Percentiles rank a stretch among this genome's conserved stretches.
These are phyloP conservation scores for Helicoverpa zea DNA, from an alignment of 1,140 invertebrate genomes.

Conservation along the genomic window DNA sequence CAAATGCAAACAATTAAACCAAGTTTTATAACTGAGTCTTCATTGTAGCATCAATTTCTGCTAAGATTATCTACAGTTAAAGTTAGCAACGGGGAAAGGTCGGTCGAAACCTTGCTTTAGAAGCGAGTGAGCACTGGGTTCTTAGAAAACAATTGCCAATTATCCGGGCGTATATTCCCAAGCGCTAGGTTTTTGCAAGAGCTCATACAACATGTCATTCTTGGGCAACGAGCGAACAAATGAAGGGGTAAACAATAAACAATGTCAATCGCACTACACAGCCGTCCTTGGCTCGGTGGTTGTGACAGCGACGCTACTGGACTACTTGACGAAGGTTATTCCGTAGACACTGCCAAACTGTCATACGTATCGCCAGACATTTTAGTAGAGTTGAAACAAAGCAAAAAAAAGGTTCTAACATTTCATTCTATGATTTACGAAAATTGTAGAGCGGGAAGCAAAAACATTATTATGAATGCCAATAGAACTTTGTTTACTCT, in stretches of 20 bases:
- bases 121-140: slow-evolving; percentile 39
- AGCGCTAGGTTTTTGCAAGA: slow-evolving; percentile 62
- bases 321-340: slow-evolving; percentile 19
- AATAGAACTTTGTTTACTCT: not conserved
- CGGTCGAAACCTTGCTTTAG: slow-evolving; percentile 44
- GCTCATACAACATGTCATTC: slow-evolving; percentile 55
- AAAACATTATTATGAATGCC: not conserved
- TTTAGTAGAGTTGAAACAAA: not conserved
- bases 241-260: slow-evolving; percentile 63
- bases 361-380: not conserved
- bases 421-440: not conserved
- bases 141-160: slow-evolving; percentile 62
- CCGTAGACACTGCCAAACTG: slow-evolving; percentile 4
- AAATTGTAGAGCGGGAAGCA: not conserved
- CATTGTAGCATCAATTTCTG: slow-evolving; percentile 4
- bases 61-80: not conserved
- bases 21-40: not conserved
- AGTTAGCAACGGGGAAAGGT: slow-evolving; percentile 29
- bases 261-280: slow-evolving; percentile 60
- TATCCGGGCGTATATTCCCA: slow-evolving; percentile 61
- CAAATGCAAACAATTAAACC: slow-evolving; percentile 5
- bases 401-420: not conserved
- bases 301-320: slow-evolving; percentile 35
- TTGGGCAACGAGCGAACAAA: slow-evolving; percentile 57
- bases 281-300: slow-evolving; percentile 50